phyloP scores from a whole-genome alignment of 2,113 vertebrate genomes.

The Microtus pennsylvanicus region DNA sequence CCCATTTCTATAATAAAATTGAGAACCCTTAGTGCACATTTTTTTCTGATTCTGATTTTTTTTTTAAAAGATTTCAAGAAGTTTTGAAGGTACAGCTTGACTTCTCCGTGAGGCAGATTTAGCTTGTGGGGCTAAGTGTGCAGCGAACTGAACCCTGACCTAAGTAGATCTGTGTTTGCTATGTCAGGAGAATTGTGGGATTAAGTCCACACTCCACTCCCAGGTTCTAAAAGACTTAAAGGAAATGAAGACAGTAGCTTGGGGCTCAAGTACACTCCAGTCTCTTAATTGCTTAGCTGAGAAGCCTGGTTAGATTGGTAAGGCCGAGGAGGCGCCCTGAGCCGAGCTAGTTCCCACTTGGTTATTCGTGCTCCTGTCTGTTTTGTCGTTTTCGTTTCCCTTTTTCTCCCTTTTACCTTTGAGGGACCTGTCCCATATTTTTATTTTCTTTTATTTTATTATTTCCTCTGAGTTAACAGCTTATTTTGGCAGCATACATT shows the following conservation, averaged over 20 bases:
- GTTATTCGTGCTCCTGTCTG: conserved; percentile 39
- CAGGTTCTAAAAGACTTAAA: conserved; percentile 32
- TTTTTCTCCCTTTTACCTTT: conserved; percentile 31
- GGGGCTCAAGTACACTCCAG: not conserved
- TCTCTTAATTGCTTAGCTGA: conserved; percentile 35
- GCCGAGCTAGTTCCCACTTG: not conserved
- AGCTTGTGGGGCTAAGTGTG: conserved; percentile 6
- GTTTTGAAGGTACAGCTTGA: conserved; percentile 32
- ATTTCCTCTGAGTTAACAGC: conserved; percentile 33
- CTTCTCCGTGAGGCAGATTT: not conserved
- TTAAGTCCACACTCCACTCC: conserved; percentile 68
- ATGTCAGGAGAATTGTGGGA: conserved; percentile 50
- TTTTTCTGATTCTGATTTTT: conserved; percentile 26
- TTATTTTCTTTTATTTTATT: not conserved
- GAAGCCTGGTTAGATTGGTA: not conserved
- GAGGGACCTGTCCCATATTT: not conserved
- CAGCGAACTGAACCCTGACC: conserved; percentile 62
- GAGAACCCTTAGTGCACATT: conserved; percentile 8
- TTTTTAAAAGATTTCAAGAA: conserved; percentile 6
- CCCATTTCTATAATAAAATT: not conserved
- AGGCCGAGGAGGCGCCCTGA: not conserved
- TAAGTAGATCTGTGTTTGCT: conserved; percentile 5
- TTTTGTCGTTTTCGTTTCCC: conserved; percentile 24
- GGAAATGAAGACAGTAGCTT: conserved; percentile 12
- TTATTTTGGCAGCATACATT: not conserved